These are phyloP conservation scores for Myotis findleyi DNA, from an alignment of 2,797 vertebrate genomes.

Conservation along the genomic window DNA sequence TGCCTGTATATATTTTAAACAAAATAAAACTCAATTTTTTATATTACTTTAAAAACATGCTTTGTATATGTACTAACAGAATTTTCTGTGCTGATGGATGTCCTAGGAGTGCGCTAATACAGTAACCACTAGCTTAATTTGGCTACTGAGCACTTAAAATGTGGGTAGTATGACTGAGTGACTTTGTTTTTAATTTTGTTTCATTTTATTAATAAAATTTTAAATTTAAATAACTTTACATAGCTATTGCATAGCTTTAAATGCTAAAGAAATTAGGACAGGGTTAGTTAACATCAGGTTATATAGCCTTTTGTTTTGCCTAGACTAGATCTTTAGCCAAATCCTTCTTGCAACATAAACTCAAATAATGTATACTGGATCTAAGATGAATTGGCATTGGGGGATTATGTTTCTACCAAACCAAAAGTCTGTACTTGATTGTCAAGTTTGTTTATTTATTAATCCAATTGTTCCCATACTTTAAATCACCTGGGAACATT, in stretches of 20 bases:
- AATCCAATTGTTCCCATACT: background rate
- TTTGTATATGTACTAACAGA: background rate
- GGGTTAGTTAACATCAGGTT: background rate
- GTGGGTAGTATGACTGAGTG: background rate
- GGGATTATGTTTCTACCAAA: background rate
- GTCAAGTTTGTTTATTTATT: background rate
- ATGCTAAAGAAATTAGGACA: background rate
- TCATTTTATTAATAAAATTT: constrained; percentile 24
- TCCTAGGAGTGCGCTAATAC: background rate
- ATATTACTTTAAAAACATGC: background rate
- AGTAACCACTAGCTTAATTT: background rate
- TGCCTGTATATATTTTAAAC: background rate
- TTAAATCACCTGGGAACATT: background rate
- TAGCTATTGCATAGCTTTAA: background rate
- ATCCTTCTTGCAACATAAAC: background rate
- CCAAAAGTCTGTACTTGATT: background rate
- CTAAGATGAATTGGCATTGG: background rate
- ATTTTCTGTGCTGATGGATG: background rate
- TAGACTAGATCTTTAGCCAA: background rate
- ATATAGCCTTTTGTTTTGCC: background rate
- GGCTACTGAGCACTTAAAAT: background rate
- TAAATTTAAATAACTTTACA: background rate
- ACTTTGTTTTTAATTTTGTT: constrained; percentile 7
- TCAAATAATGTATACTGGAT: background rate
- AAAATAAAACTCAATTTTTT: background rate